Percentiles rank a stretch among this genome's conserved stretches.
Evolutionary conservation across 2,113 vertebrate species (phyloP).

Genomic region (Numida meleagris): DNA sequence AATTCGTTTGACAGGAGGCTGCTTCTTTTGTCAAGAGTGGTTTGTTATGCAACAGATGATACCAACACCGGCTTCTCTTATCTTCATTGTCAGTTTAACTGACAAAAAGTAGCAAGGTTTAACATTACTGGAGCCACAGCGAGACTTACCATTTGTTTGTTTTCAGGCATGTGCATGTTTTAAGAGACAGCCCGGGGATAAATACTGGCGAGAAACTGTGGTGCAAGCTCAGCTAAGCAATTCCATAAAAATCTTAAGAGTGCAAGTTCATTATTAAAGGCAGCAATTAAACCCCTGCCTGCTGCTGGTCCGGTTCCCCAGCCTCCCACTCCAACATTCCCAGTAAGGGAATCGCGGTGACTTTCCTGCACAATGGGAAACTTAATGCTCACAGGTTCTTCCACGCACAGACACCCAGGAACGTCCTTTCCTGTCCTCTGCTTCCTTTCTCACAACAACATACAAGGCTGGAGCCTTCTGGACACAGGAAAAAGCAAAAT

Average conservation of each 20-base stretch:
- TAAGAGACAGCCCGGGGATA: slow-evolving; percentile 22
- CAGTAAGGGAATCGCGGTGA: neutral
- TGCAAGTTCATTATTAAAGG: neutral
- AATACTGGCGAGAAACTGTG: slow-evolving; percentile 1
- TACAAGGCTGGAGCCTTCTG: neutral
- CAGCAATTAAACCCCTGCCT: neutral
- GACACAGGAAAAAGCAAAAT: neutral
- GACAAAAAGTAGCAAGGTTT: slow-evolving; percentile 70
- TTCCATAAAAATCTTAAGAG: slow-evolving; percentile 4
- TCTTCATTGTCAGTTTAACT: slow-evolving; percentile 75
- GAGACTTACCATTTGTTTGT: slow-evolving; percentile 39
- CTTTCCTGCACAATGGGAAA: neutral
- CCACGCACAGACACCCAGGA: neutral
- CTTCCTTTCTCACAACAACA: neutral
- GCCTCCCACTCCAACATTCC: neutral
- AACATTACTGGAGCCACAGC: slow-evolving; percentile 47
- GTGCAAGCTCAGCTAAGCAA: slow-evolving; percentile 42
- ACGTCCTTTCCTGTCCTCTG: neutral
- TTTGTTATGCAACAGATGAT: slow-evolving; percentile 76
- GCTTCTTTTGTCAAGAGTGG: slow-evolving; percentile 71
- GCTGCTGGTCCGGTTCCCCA: neutral
- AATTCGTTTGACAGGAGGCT: slow-evolving; percentile 75
- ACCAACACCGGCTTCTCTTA: slow-evolving; percentile 69
- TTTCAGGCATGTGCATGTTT: slow-evolving; percentile 29
- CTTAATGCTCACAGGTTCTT: neutral